These are phyloP conservation scores for Synergus laeviventris DNA, from an alignment of 2,888 invertebrate species.

Conservation along the genomic window DNA sequence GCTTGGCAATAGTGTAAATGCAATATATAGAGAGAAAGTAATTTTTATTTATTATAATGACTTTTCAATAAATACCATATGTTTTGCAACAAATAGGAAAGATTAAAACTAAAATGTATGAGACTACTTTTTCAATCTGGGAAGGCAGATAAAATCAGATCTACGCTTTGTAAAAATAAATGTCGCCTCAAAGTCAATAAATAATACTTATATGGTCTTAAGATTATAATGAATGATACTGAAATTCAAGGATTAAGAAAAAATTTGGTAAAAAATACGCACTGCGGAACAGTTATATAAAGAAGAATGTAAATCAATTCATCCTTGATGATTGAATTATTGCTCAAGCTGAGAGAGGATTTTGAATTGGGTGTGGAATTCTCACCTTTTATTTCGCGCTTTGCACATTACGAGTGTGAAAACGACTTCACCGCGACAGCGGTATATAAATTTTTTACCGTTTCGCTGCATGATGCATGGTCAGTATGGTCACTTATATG, in stretches of 20 bases:
- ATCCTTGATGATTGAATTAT: slow-evolving; percentile 65
- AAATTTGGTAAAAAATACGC: background rate
- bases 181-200: background rate
- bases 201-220: slow-evolving; percentile 8
- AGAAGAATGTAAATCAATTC: slow-evolving; percentile 44
- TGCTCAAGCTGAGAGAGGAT: slow-evolving; percentile 55
- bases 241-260: background rate
- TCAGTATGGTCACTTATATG: slow-evolving; percentile 47
- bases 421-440: slow-evolving; percentile 1
- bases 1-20: background rate
- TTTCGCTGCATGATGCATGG: slow-evolving; percentile 48
- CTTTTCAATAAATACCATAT: background rate
- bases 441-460: slow-evolving; percentile 25
- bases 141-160: background rate
- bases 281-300: background rate
- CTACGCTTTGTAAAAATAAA: background rate
- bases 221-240: background rate
- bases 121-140: background rate
- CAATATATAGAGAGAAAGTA: too few species aligned
- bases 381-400: slow-evolving; percentile 19
- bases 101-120: background rate
- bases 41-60: background rate
- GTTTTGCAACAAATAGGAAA: background rate
- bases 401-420: slow-evolving; percentile 39
- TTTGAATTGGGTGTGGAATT: slow-evolving; percentile 56